Evolutionary conservation across 2,888 invertebrate genomes (phyloP), one percentile per base, ranked within the genome.

Genomic region (Agonopterix alstromeriana): DNA sequence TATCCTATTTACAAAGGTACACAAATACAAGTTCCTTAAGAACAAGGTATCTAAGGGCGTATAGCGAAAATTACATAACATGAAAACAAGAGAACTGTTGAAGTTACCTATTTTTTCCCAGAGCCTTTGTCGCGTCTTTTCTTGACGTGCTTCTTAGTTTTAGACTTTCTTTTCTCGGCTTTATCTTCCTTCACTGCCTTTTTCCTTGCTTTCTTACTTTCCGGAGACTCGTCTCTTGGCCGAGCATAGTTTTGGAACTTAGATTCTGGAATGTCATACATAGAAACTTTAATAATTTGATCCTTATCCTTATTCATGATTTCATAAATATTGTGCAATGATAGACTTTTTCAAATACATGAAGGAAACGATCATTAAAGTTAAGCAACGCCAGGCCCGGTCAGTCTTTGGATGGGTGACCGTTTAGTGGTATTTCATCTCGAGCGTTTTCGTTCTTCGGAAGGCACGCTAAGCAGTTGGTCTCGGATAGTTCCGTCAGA

Each of bases 111-210:
- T 67, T 83, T 85, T 60, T 80, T 82, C 9, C 56, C 70, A 38
- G 72, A 55, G 3, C 83, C 82, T 71, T 93, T 95, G 70, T 96
- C 96, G 69, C 95, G 93, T 56, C 95, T 90, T 69, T 98, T 98
- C 72, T 99, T 99, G 0, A 98, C 80, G 77, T 98, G 96, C 77
- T 99, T 99, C 64, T 97, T 97, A 0, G 95, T 91, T 90, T 99
- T 99, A 0, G 88, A 90, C 89, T 96, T 95, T 45, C 98, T 90
- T 67, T 94, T 96, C 59, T 98, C 97, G 0, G 97, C 94, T 68
- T 97, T 93, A 47, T 94, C 94, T 47, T 96, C 95, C 81, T 97
- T 98, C 0, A 98, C 90, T 0, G 94, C 94, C 65, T 97, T 94
- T 69, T 99, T 99, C 35, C 98, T 91, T 4, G 93, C 92, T 66